Conservation (phyloP, 2,113 vertebrate genomes). For the Todiramphus chloris region DNA sequence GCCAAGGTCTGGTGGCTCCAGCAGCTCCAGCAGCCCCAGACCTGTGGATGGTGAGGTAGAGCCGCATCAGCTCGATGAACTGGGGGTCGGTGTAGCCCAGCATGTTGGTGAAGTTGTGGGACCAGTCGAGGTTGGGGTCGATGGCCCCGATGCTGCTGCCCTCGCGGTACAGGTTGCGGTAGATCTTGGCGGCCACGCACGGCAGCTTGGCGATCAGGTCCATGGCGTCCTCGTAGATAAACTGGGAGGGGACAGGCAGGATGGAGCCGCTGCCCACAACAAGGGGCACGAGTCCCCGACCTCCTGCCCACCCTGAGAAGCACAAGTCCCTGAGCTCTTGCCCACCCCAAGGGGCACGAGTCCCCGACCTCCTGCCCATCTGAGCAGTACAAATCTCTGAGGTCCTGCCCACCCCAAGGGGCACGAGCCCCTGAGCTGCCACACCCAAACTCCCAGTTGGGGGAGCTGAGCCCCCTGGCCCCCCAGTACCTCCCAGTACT, state of each 20-base stretch:
- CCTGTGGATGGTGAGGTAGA: conserved; percentile 99
- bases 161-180: conserved; percentile 95
- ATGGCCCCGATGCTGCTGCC: conserved; percentile 97
- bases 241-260: conserved; percentile 67
- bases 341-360: no score
- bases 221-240: conserved; percentile 95
- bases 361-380: no score
- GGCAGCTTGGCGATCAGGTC: conserved; percentile 97
- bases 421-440: no score
- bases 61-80: conserved; percentile 96
- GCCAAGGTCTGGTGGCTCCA: neutral
- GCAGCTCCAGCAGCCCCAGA: neutral
- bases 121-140: conserved; percentile 95
- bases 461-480: neutral
- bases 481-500: conserved; percentile 93
- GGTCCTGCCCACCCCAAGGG: no score
- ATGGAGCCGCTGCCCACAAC: rapidly evolving
- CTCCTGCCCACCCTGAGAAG: no score
- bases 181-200: conserved; percentile 96
- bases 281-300: no score
- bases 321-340: no score
- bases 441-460: rapidly evolving
- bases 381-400: no score
- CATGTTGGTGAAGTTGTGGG: conserved; percentile 98
- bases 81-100: conserved; percentile 90